Percentiles rank a stretch among this genome's conserved stretches.
Evolutionary conservation across 2,888 invertebrate genomes (phyloP).

Genomic region (Drosophila anceps): DNA sequence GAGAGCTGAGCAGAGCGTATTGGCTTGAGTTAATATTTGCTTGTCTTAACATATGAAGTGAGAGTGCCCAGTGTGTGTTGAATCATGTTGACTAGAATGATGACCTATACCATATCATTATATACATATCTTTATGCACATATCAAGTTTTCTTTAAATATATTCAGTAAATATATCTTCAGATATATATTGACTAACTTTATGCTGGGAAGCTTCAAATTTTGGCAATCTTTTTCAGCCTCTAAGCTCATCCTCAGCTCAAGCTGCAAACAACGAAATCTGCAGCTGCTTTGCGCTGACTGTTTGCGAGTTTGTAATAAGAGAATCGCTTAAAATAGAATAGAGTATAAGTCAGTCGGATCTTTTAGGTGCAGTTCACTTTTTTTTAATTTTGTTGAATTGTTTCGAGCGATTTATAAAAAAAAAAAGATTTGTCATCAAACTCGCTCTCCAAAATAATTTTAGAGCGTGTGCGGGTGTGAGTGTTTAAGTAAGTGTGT

Average conservation of each 20-base stretch:
- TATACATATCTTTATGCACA: too few relatives aligned
- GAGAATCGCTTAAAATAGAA: neutral
- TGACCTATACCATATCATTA: too few relatives aligned
- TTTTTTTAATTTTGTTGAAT: slow-evolving; percentile 9
- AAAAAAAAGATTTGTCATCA: slow-evolving; percentile 41
- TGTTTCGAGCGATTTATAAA: slow-evolving; percentile 9
- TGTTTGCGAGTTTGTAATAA: neutral
- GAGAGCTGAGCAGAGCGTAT: neutral
- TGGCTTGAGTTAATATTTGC: neutral
- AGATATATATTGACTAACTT: neutral
- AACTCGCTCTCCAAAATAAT: slow-evolving; percentile 28
- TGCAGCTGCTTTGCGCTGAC: neutral
- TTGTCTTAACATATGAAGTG: neutral
- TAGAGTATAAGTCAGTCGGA: slow-evolving; percentile 6
- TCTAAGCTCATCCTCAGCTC: neutral
- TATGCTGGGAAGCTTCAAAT: neutral
- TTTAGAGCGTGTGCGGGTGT: slow-evolving; percentile 4
- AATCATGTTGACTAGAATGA: too few relatives aligned
- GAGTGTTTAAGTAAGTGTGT: neutral
- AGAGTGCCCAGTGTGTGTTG: neutral
- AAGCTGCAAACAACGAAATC: neutral
- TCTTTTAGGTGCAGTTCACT: neutral
- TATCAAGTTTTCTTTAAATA: too few relatives aligned
- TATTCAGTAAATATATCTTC: too few relatives aligned
- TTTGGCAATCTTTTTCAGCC: too few relatives aligned